Evolutionary conservation across 64 coral and sea anemone genomes (phyloP), one percentile per base, ranked within the genome.

Genomic region (Trachythela sp.): DNA sequence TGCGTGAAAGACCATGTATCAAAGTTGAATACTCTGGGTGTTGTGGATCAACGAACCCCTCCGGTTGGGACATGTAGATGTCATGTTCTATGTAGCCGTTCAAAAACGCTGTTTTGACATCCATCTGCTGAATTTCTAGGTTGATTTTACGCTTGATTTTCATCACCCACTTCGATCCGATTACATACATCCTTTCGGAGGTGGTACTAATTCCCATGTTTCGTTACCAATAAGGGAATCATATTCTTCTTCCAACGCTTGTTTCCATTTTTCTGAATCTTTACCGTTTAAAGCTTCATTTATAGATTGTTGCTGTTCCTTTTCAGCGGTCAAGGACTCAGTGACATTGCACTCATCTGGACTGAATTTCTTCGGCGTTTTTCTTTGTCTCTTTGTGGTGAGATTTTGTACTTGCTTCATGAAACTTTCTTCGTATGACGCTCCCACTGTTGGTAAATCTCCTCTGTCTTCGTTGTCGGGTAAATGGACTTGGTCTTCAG

Each of bases 101-200:
- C 17, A 77, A 39, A 39, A 36, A 77, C 13, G 36, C 71, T 11
- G 29, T 77, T 17, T 77, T 77, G 36, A 77, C 71, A n/a, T 77
- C 71, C 71, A 77, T 77, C 32, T 77, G 71, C 7, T 77, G 71
- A 15, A 77, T 35, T 77, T 77, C 71, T 35, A 77, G 30, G 71
- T 77, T 22, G 24, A 9, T 4, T 70, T 33, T 35, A 77, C 17
- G 17, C 71, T 77, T 77, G 4, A 77, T 77, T 27, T 77, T 77
- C 4, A 77, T 8, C 4, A 77, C 71, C 71, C 71, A 77, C 13
- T 39, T 33, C 30, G 71, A 77, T 34, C 71, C 71, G 6, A 77
- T 10, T 17, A 77, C 71, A 77, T 34, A n/a, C 30, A 36, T 35
- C 71, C 13, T 70, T 77, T 17, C 2, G 29, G 71, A 8, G 71